Conservation (phyloP, 2,113 vertebrate species). For the Notiomystis cincta region DNA sequence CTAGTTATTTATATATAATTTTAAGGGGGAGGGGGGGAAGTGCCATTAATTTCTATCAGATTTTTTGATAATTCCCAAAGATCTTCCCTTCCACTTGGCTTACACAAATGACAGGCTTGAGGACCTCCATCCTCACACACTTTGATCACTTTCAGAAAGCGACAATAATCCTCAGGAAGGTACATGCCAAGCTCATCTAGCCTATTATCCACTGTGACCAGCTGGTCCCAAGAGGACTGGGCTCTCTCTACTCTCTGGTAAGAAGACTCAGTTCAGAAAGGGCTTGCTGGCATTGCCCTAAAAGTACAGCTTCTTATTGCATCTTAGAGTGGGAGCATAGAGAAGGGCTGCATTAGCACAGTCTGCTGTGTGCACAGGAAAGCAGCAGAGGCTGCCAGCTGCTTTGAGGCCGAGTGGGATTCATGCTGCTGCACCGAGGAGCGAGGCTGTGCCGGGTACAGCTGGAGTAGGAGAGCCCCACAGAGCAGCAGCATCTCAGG, state of each 20-base stretch:
- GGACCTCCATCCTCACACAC: background rate
- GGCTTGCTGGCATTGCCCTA: background rate
- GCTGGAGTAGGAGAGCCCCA: background rate
- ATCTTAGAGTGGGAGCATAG: background rate
- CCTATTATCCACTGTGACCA: no score
- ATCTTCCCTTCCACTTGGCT: background rate
- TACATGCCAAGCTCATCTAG: background rate
- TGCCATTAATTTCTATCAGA: background rate
- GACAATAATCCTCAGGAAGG: background rate
- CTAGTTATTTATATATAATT: background rate
- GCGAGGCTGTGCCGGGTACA: background rate
- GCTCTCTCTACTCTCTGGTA: background rate
- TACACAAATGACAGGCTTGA: background rate
- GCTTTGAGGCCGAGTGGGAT: background rate
- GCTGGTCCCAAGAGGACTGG: background rate
- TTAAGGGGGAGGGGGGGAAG: background rate
- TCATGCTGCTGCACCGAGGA: background rate
- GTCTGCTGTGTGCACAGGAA: background rate
- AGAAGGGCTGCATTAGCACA: background rate
- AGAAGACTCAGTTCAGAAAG: background rate
- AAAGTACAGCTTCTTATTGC: background rate
- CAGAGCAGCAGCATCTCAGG: background rate
- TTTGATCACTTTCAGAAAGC: background rate
- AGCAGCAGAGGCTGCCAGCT: background rate
- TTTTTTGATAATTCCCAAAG: background rate